A percentile compares a stretch with the other conserved stretches of the same genome.
These are phyloP conservation scores for Drusus annulatus DNA, from an alignment of 1,140 invertebrate species.

Conservation along the genomic window DNA sequence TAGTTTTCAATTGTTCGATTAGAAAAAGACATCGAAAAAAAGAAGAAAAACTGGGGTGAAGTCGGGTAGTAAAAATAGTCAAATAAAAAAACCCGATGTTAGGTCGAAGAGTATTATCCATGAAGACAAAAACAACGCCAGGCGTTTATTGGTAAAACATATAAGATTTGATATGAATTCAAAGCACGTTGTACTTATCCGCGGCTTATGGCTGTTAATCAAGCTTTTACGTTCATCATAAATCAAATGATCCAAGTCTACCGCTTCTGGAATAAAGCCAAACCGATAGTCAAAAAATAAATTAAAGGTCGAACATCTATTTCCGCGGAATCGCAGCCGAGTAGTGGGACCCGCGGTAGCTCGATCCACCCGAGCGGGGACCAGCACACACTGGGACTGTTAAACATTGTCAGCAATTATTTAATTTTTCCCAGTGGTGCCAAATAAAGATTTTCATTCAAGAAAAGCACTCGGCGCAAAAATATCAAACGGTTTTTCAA, in stretches of 20 bases:
- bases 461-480: too few species aligned
- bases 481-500: too few species aligned
- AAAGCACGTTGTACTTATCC: conserved; percentile 28
- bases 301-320: conserved; percentile 57
- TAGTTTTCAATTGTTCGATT: too few species aligned
- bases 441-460: too few species aligned
- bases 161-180: conserved; percentile 12
- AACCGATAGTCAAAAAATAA: conserved; percentile 57
- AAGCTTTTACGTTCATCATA: conserved; percentile 52
- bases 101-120: not conserved
- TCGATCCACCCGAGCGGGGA: not conserved
- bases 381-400: not conserved
- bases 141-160: conserved; percentile 6
- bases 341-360: not conserved
- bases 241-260: conserved; percentile 54
- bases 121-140: not conserved
- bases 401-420: not conserved
- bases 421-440: not conserved
- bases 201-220: conserved; percentile 39
- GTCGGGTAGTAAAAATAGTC: too few species aligned
- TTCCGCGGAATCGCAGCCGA: conserved; percentile 48
- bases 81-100: not conserved
- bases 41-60: too few species aligned
- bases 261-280: conserved; percentile 52
- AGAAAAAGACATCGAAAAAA: too few species aligned